Evolutionary conservation across 2,888 invertebrate genomes (phyloP), one percentile per base, ranked within the genome.

Genomic region (Ennomos erosarius): DNA sequence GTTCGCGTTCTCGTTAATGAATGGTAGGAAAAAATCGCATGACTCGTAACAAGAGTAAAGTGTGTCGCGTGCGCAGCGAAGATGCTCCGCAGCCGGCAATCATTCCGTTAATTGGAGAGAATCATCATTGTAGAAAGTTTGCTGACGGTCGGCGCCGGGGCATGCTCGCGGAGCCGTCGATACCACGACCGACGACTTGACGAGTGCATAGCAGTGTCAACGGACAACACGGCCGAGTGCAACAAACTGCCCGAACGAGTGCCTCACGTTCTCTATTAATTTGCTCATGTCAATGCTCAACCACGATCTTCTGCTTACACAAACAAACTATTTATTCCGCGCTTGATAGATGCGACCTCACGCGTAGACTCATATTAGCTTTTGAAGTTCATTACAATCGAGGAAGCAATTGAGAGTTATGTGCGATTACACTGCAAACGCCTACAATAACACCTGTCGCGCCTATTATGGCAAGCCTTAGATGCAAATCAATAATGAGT

Each of bases 61-160:
- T 87, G 86, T 86, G 87, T 88, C 88, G 88, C 86, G 88, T 88
- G 89, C 78, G 71, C 78, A 75, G 76, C 76, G 75, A 78, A 84
- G 87, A 85, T 86, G 83, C 74, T 81, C 77, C 76, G 75, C 74
- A 76, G 70, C 79, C 80, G 82, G 80, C 90, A 91, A 90, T 91
- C 89, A 90, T 90, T 90, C 89, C 85, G 90, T 82, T 90, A 89
- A 92, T 92, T 90, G 91, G 91, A 92, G 89, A 88, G 90, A 88
- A 92, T 88, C 87, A 90, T 90, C 79, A 79, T 71, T 74, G 85
- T 88, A 90, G 91, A 91, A 91, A 91, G 91, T 86, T 68, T 71
- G 68, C 65, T 8, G 44, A 46, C 54, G 51, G 34, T 47, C 49
- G 55, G 61, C 51, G 60, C 37, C 43, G 40, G 52, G 52, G 56